These are phyloP conservation scores for Amiota communis DNA, from an alignment of 2,888 invertebrate genomes.

Conservation along the genomic window DNA sequence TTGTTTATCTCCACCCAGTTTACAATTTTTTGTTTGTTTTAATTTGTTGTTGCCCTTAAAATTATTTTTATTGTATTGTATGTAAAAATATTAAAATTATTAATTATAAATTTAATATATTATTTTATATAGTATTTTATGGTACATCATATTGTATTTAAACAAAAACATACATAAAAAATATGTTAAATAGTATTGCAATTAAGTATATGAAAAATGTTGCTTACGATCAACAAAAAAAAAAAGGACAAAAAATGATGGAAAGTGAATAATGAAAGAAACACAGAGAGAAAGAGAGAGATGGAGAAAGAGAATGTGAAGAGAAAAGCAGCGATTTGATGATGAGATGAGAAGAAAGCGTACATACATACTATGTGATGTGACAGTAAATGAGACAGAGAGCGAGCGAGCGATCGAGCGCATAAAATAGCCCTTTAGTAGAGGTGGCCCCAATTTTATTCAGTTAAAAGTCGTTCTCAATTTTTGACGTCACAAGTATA, in stretches of 20 bases:
- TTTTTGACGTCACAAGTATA: too few relatives aligned
- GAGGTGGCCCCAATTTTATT: too few relatives aligned
- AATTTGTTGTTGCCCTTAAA: conserved; percentile 49
- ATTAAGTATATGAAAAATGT: conserved; percentile 22
- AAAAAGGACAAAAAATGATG: too few relatives aligned
- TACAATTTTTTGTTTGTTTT: conserved; percentile 49
- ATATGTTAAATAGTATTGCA: conserved; percentile 38
- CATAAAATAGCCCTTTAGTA: too few relatives aligned
- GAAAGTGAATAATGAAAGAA: too few relatives aligned
- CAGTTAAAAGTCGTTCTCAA: too few relatives aligned
- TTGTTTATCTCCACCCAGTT: conserved; percentile 73
- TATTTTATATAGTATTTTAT: background rate
- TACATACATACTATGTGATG: background rate
- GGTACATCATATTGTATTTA: background rate
- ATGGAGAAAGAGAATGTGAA: background rate
- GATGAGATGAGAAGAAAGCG: background rate
- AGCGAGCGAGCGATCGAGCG: conserved; percentile 25
- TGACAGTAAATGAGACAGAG: background rate
- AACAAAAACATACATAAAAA: conserved; percentile 13
- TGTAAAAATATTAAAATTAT: conserved; percentile 14
- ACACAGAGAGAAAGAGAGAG: too few relatives aligned
- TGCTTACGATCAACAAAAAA: background rate
- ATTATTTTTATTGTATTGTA: conserved; percentile 48
- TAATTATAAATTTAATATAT: too few relatives aligned
- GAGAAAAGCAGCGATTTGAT: too few relatives aligned